phyloP scores from a whole-genome alignment of 1,140 invertebrate species.

The Ceratosolen fusciceps region DNA sequence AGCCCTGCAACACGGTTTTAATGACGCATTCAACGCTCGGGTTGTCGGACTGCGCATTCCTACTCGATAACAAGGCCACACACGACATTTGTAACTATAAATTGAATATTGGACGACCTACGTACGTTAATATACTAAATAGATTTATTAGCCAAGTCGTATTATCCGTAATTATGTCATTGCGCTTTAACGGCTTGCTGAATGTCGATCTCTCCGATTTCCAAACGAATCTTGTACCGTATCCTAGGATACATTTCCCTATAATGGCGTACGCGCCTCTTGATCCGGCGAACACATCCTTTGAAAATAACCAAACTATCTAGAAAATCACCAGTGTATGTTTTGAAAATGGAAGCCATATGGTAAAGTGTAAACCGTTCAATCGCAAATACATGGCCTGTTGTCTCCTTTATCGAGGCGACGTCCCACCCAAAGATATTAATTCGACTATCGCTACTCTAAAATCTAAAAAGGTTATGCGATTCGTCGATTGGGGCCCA shows the following conservation, averaged over 20 bases:
- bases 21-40: slow-evolving; percentile 51
- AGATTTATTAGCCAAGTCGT: slow-evolving; percentile 81
- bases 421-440: slow-evolving; percentile 67
- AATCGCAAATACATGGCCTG: slow-evolving; percentile 83
- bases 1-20: slow-evolving; percentile 53
- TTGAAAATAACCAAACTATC: slow-evolving; percentile 77
- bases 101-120: slow-evolving; percentile 77
- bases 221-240: slow-evolving; percentile 80
- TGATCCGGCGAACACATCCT: slow-evolving; percentile 65
- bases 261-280: slow-evolving; percentile 70
- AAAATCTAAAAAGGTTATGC: slow-evolving; percentile 69
- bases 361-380: slow-evolving; percentile 80
- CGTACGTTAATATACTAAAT: slow-evolving; percentile 78
- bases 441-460: slow-evolving; percentile 53
- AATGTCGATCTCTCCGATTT: slow-evolving; percentile 86
- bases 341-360: slow-evolving; percentile 78
- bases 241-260: slow-evolving; percentile 81
- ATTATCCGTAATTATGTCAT: slow-evolving; percentile 83
- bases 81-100: slow-evolving; percentile 81
- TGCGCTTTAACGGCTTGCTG: slow-evolving; percentile 74
- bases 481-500: slow-evolving; percentile 81
- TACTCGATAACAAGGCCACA: slow-evolving; percentile 79
- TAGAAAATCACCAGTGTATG: slow-evolving; percentile 80
- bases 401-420: slow-evolving; percentile 78
- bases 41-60: slow-evolving; percentile 53